Conservation (phyloP, 2,888 invertebrate species). For the Nymphalis urticae region DNA sequence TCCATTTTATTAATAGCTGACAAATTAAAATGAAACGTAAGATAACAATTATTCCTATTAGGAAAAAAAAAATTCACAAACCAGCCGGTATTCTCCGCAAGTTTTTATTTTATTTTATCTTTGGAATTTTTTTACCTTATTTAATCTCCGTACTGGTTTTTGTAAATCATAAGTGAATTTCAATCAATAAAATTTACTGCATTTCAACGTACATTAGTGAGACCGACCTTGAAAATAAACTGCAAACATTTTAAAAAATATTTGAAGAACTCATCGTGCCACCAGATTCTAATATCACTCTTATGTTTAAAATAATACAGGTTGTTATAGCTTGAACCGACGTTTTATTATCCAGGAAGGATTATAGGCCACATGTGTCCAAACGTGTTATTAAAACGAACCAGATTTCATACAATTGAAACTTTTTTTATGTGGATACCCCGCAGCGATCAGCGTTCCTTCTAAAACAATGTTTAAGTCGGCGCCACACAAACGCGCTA, state of each 20-base stretch:
- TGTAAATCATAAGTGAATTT: slow-evolving; percentile 1
- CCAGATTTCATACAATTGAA: slow-evolving; percentile 54
- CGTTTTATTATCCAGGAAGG: slow-evolving; percentile 28
- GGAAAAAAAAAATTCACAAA: neutral
- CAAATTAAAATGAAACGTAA: neutral
- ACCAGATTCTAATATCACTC: slow-evolving; percentile 5
- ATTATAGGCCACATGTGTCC: slow-evolving; percentile 36
- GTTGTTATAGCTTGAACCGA: neutral
- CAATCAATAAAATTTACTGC: slow-evolving; percentile 4
- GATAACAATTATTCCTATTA: neutral
- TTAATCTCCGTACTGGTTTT: neutral
- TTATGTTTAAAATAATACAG: neutral
- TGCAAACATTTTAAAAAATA: slow-evolving; percentile 19
- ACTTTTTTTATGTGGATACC: slow-evolving; percentile 50
- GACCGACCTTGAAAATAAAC: slow-evolving; percentile 25
- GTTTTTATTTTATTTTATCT: neutral
- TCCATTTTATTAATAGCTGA: neutral
- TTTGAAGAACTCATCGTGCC: neutral
- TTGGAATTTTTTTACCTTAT: neutral
- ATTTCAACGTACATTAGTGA: slow-evolving; percentile 13
- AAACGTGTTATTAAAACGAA: slow-evolving; percentile 44
- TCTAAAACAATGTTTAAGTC: slow-evolving; percentile 44
- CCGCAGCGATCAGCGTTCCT: slow-evolving; percentile 50
- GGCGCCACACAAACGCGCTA: neutral
- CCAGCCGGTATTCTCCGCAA: neutral